Evolutionary conservation across 2,797 vertebrate species (phyloP).

Genomic region (Sebastes reedi): DNA sequence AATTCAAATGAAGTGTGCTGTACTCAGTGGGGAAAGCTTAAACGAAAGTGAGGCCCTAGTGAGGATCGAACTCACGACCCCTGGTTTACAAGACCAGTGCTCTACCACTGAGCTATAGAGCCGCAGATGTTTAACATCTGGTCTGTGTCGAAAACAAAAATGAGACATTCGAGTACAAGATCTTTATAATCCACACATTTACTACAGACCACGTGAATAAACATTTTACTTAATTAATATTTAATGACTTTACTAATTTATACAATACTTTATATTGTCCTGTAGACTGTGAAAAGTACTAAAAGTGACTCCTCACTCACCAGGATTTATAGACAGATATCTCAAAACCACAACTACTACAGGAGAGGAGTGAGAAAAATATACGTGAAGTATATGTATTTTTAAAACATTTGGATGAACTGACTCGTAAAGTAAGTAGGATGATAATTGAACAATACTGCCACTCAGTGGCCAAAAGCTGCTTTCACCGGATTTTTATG

Average conservation of each 20-base stretch:
- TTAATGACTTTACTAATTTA: not conserved
- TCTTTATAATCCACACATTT: too few species aligned
- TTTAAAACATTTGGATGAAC: not conserved
- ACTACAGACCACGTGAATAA: not conserved
- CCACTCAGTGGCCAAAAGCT: slow-evolving; percentile 30
- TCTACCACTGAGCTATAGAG: slow-evolving; percentile 28
- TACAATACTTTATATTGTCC: not conserved
- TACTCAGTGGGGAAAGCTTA: too few species aligned
- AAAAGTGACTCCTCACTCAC: not conserved
- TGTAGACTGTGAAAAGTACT: not conserved
- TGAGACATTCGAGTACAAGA: too few species aligned
- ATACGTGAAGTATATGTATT: not conserved
- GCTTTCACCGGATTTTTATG: not conserved
- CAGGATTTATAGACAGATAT: not conserved
- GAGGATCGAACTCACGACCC: slow-evolving; percentile 20
- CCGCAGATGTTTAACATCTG: not conserved
- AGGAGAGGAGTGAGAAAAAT: not conserved
- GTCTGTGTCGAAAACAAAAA: not conserved
- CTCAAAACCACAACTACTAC: not conserved
- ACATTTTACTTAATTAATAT: too few species aligned
- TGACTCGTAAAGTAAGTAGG: too few species aligned
- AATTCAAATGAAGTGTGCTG: too few species aligned
- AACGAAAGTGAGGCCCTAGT: not conserved
- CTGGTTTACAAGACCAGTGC: slow-evolving; percentile 31
- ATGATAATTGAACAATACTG: slow-evolving; percentile 11